phyloP scores from a whole-genome alignment of 2,888 invertebrate species.

The Agriopis leucophaearia region DNA sequence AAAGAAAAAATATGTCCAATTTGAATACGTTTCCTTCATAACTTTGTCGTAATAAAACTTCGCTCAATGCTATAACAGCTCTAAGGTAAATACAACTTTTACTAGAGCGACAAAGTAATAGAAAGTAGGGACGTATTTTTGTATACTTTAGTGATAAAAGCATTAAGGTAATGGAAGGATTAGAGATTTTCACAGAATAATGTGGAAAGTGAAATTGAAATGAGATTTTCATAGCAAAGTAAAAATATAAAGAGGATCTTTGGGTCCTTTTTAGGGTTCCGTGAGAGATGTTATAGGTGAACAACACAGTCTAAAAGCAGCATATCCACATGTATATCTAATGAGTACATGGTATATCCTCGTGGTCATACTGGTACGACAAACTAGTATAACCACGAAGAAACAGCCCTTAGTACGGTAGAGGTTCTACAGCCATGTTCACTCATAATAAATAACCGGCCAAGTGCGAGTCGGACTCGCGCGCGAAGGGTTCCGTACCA shows the following conservation, averaged over 20 bases:
- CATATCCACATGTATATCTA: too few relatives aligned
- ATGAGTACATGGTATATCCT: too few relatives aligned
- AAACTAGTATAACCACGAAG: too few relatives aligned
- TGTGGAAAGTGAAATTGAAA: conserved; percentile 24
- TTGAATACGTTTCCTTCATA: not conserved
- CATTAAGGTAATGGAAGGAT: conserved; percentile 36
- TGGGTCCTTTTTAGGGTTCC: too few relatives aligned
- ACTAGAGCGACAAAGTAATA: conserved; percentile 16
- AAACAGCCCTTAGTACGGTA: too few relatives aligned
- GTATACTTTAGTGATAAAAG: conserved; percentile 28
- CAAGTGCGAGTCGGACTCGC: too few relatives aligned
- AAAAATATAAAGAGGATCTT: conserved; percentile 5
- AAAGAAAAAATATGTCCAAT: not conserved
- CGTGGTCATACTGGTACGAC: too few relatives aligned
- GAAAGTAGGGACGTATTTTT: conserved; percentile 15
- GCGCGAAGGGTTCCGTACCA: too few relatives aligned
- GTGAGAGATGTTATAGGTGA: too few relatives aligned
- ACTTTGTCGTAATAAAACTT: conserved; percentile 9
- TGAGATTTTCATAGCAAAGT: conserved; percentile 20
- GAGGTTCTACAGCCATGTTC: too few relatives aligned
- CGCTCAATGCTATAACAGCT: not conserved
- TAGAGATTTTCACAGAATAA: conserved; percentile 26
- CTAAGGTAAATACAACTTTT: conserved; percentile 1
- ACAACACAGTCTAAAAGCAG: too few relatives aligned
- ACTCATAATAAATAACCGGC: too few relatives aligned